Evolutionary conservation across 1,140 invertebrate genomes (phyloP).

Genomic region (Pseudoatta argentina): DNA sequence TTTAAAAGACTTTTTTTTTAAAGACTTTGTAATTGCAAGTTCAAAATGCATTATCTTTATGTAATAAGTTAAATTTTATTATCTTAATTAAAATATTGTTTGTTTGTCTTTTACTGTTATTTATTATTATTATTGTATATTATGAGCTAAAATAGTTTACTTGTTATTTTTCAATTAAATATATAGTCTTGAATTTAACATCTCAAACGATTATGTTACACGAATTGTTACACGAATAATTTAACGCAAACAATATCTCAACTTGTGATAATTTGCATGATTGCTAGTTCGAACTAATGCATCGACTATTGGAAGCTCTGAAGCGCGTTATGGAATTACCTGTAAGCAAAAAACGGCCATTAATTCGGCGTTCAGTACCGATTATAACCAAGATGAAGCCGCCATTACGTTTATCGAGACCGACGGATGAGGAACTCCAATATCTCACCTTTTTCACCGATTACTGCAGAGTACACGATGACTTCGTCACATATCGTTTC

Average conservation of each 20-base stretch:
- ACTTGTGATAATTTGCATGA: background rate
- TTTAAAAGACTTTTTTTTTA: too few relatives aligned
- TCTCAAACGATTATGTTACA: background rate
- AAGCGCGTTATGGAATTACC: conserved; percentile 86
- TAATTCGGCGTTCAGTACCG: conserved; percentile 77
- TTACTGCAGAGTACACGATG: conserved; percentile 84
- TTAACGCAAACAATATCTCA: background rate
- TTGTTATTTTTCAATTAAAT: too few relatives aligned
- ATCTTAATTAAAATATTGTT: too few relatives aligned
- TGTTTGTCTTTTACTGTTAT: too few relatives aligned
- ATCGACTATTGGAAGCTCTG: conserved; percentile 75
- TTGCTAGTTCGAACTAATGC: conserved; percentile 79
- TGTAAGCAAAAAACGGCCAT: conserved; percentile 72
- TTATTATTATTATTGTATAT: too few relatives aligned
- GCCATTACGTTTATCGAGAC: conserved; percentile 72
- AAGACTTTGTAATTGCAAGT: too few relatives aligned
- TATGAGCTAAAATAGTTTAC: too few relatives aligned
- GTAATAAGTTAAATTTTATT: too few relatives aligned
- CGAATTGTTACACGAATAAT: background rate
- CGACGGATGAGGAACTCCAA: conserved; percentile 83
- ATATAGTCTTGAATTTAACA: background rate
- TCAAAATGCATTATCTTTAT: too few relatives aligned
- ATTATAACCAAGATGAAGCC: conserved; percentile 67
- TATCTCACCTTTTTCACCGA: conserved; percentile 85
- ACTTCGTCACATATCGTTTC: conserved; percentile 73